Evolutionary conservation across 2,888 invertebrate genomes (phyloP).

Genomic region (Drosophila formosana): DNA sequence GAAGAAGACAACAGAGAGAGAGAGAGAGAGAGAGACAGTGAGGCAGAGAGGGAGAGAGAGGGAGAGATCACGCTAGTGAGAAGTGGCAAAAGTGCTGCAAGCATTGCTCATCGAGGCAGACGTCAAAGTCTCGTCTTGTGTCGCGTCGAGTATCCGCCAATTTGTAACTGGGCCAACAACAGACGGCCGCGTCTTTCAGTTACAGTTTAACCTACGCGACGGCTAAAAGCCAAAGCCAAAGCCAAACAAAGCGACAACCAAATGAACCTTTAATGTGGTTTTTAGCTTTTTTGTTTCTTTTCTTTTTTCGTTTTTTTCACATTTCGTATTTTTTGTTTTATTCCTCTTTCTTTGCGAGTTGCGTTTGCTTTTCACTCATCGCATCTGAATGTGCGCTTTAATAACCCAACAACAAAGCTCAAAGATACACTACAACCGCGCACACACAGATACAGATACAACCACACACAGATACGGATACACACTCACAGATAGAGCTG

Average conservation of each 20-base stretch:
- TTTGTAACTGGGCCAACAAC: slow-evolving; percentile 73
- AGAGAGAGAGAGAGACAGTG: neutral
- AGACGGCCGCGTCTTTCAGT: slow-evolving; percentile 53
- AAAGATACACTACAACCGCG: slow-evolving; percentile 33
- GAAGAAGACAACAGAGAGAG: neutral
- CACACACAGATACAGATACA: slow-evolving; percentile 28
- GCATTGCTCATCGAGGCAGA: slow-evolving; percentile 12
- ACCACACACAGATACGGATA: neutral
- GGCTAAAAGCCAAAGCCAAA: slow-evolving; percentile 44
- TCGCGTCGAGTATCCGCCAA: slow-evolving; percentile 46
- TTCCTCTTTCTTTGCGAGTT: slow-evolving; percentile 7
- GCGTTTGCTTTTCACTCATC: slow-evolving; percentile 28
- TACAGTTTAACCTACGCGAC: slow-evolving; percentile 74
- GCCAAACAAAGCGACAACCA: slow-evolving; percentile 75
- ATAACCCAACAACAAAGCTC: slow-evolving; percentile 57
- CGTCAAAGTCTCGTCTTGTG: slow-evolving; percentile 23
- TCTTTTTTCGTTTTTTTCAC: slow-evolving; percentile 7
- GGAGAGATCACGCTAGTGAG: slow-evolving; percentile 22
- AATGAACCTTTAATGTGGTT: slow-evolving; percentile 80
- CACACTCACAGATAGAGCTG: slow-evolving; percentile 26
- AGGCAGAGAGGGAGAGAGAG: slow-evolving; percentile 6
- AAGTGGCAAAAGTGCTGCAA: slow-evolving; percentile 76
- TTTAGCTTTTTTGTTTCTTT: slow-evolving; percentile 26
- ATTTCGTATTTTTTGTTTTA: slow-evolving; percentile 19
- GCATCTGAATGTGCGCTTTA: slow-evolving; percentile 67